Percentiles rank a stretch among this genome's conserved stretches.
Evolutionary conservation across 2,888 invertebrate species (phyloP).

Genomic region (Nebria brevicollis): DNA sequence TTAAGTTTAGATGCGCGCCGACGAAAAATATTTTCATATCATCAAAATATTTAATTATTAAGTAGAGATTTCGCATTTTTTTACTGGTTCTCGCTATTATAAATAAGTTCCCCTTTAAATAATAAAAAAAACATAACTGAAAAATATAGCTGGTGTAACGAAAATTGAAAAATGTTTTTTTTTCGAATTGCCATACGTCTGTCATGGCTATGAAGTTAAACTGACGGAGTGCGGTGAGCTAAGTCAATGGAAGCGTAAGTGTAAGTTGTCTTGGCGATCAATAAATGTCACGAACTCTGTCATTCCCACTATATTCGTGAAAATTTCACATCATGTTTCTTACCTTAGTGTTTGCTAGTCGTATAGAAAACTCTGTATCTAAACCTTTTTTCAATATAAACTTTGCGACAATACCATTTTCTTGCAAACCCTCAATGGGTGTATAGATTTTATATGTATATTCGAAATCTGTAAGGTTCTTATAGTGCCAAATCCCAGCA

Average conservation of each 20-base stretch:
- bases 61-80: too few species aligned
- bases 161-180: too few species aligned
- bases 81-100: too few species aligned
- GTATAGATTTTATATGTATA: slow-evolving; percentile 82
- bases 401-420: slow-evolving; percentile 80
- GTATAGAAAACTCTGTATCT: slow-evolving; percentile 76
- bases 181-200: too few species aligned
- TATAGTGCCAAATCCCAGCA: slow-evolving; percentile 80
- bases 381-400: slow-evolving; percentile 72
- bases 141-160: neutral
- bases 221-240: slow-evolving; percentile 26
- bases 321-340: slow-evolving; percentile 21
- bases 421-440: slow-evolving; percentile 80
- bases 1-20: too few species aligned
- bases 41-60: too few species aligned
- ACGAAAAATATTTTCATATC: too few species aligned
- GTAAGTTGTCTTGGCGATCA: slow-evolving; percentile 37
- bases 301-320: slow-evolving; percentile 5
- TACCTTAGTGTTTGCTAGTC: slow-evolving; percentile 75
- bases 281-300: slow-evolving; percentile 33
- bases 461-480: slow-evolving; percentile 76
- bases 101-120: too few species aligned
- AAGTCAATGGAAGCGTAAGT: slow-evolving; percentile 36
- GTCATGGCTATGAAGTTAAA: slow-evolving; percentile 6
- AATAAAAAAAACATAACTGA: neutral